A percentile compares a stretch with the other conserved stretches of the same genome.
Conservation (phyloP, 2,888 invertebrate genomes). For the Tromatobia lineatoria region DNA sequence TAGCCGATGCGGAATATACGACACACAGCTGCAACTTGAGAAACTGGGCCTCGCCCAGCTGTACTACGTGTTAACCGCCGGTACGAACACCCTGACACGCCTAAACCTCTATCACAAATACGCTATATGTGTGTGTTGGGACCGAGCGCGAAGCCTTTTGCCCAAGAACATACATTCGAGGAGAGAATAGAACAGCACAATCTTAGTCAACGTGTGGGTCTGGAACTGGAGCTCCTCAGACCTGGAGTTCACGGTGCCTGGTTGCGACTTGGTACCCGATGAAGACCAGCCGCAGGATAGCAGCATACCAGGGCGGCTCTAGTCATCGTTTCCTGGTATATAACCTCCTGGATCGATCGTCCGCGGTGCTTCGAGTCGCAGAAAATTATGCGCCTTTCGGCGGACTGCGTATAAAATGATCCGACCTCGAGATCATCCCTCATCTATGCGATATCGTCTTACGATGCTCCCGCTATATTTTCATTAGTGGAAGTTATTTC, state of each 20-base stretch:
- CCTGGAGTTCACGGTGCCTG: conserved; percentile 38
- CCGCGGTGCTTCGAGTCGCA: neutral
- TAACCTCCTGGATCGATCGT: conserved; percentile 36
- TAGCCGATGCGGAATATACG: conserved; percentile 46
- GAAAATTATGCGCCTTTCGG: conserved; percentile 11
- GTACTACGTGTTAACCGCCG: neutral
- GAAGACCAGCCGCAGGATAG: conserved; percentile 4
- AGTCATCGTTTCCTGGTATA: conserved; percentile 36
- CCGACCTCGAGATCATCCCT: neutral
- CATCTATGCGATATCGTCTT: neutral
- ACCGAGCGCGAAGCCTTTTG: conserved; percentile 28
- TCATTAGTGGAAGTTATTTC: conserved; percentile 2
- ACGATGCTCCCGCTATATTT: conserved; percentile 7
- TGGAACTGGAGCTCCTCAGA: conserved; percentile 26
- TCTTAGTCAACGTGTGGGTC: neutral
- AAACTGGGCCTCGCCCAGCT: conserved; percentile 64
- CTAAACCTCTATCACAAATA: conserved; percentile 38
- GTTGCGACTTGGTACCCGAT: conserved; percentile 21
- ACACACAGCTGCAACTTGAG: conserved; percentile 33
- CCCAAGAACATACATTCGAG: conserved; percentile 7
- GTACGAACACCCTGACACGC: conserved; percentile 41
- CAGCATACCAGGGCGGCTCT: conserved; percentile 3
- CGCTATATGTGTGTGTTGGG: neutral
- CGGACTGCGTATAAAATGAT: neutral
- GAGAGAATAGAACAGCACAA: neutral